Percentiles rank a stretch among this genome's conserved stretches.
Evolutionary conservation across 2,888 invertebrate species (phyloP).

Genomic region (Serripes groenlandicus): DNA sequence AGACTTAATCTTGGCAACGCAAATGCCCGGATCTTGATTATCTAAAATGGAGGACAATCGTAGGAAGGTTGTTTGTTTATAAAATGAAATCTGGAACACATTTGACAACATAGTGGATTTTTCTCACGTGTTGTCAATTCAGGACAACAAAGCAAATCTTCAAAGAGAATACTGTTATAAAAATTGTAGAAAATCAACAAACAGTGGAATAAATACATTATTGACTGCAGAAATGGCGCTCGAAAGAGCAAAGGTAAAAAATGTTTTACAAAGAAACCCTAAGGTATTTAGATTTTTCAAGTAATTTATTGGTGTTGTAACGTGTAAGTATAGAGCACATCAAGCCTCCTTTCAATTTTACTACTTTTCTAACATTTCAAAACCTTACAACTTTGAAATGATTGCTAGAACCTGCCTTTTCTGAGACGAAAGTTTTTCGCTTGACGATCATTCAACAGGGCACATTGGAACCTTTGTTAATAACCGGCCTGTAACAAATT

Average conservation of each 20-base stretch:
- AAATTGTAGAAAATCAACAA: neutral
- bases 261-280: constrained; percentile 43
- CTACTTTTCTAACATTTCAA: too few species aligned
- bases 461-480: too few species aligned
- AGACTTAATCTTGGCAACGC: constrained; percentile 79
- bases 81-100: constrained; percentile 2
- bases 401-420: too few species aligned
- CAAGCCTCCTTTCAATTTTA: too few species aligned
- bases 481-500: too few species aligned
- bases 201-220: neutral
- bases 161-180: too few species aligned
- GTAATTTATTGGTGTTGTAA: constrained; percentile 14
- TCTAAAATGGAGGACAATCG: constrained; percentile 74
- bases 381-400: too few species aligned
- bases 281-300: constrained; percentile 36
- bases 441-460: too few species aligned
- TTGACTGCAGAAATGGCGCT: constrained; percentile 63
- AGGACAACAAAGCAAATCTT: neutral
- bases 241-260: constrained; percentile 79
- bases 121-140: neutral
- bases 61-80: constrained; percentile 48
- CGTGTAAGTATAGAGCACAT: constrained; percentile 1
- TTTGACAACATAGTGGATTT: neutral
- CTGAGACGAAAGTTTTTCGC: too few species aligned
- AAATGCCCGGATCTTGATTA: constrained; percentile 79